Percentiles rank a stretch among this genome's conserved stretches.
These are phyloP conservation scores for Lycopodina hypogea DNA, from an alignment of 37 sponge, comb jelly and placozoan species.

Conservation along the genomic window DNA sequence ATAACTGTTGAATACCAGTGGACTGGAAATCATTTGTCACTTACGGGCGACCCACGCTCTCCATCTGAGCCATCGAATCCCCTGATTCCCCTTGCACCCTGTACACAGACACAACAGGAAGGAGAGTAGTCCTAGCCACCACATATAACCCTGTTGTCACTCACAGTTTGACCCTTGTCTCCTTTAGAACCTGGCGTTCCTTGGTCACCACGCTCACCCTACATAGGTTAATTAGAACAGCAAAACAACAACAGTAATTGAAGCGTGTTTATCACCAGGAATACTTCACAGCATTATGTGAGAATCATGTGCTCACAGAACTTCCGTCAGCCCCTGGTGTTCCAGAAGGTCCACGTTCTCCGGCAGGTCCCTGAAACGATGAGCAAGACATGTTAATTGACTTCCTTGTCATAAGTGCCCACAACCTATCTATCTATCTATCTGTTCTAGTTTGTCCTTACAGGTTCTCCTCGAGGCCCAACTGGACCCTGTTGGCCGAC, in stretches of 20 bases:
- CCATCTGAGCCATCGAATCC: constrained; percentile 27
- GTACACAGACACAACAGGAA: too few species aligned
- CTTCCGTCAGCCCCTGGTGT: constrained; percentile 58
- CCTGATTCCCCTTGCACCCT: too few species aligned
- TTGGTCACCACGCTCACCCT: constrained; percentile 51
- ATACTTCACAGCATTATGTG: neutral
- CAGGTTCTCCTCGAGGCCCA: constrained; percentile 57
- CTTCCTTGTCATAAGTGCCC: neutral
- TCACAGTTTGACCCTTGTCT: constrained; percentile 51
- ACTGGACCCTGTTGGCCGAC: constrained; percentile 30
- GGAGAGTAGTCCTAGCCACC: too few species aligned
- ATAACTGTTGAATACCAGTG: neutral
- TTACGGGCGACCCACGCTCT: constrained; percentile 29
- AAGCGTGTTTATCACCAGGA: neutral
- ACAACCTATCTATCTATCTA: too few species aligned
- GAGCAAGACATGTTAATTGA: neutral
- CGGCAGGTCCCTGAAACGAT: constrained; percentile 39
- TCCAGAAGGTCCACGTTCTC: constrained; percentile 49
- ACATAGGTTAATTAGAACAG: neutral
- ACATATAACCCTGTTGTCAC: too few species aligned
- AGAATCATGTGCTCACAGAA: constrained; percentile 29
- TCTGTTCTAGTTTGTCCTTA: neutral
- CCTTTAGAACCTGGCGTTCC: constrained; percentile 60
- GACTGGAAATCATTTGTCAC: constrained; percentile 20
- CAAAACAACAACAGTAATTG: neutral